Percentiles rank a stretch among this genome's conserved stretches.
Evolutionary conservation across 2,888 invertebrate genomes (phyloP).

Genomic region (Myopa tessellatipennis): DNA sequence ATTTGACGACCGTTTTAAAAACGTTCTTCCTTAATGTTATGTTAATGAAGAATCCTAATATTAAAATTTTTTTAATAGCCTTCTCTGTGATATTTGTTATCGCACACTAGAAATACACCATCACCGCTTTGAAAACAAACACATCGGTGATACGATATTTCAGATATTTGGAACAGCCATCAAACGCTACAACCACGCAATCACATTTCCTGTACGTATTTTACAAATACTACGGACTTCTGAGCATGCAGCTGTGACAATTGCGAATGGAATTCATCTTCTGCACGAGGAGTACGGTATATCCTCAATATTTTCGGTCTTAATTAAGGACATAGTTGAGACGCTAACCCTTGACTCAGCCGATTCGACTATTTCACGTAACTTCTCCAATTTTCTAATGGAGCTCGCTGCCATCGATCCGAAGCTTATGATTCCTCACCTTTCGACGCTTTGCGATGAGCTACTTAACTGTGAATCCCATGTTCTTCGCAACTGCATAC

Average conservation of each 20-base stretch:
- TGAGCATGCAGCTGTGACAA: constrained; percentile 61
- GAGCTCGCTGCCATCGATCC: constrained; percentile 63
- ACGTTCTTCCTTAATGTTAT: background rate
- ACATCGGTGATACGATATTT: constrained; percentile 77
- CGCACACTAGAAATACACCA: constrained; percentile 63
- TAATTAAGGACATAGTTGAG: constrained; percentile 65
- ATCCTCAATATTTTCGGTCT: constrained; percentile 62
- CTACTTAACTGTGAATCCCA: constrained; percentile 72
- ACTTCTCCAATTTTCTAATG: constrained; percentile 65
- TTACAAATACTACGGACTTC: constrained; percentile 70
- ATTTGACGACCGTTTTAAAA: too few species aligned
- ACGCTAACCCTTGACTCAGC: constrained; percentile 59
- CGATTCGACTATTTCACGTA: constrained; percentile 61
- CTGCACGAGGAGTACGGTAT: constrained; percentile 65
- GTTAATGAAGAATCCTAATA: background rate
- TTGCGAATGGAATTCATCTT: constrained; percentile 63
- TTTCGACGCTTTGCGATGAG: constrained; percentile 64
- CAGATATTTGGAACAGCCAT: constrained; percentile 84
- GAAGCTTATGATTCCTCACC: constrained; percentile 65
- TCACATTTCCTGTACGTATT: constrained; percentile 79
- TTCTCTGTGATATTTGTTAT: constrained; percentile 66
- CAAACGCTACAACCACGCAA: constrained; percentile 85
- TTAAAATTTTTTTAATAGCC: constrained; percentile 50
- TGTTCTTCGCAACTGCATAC: constrained; percentile 81
- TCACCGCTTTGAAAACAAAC: constrained; percentile 72